A percentile compares a stretch with the other conserved stretches of the same genome.
Evolutionary conservation across 2,888 invertebrate species (phyloP).

Genomic region (Pomacea canaliculata): DNA sequence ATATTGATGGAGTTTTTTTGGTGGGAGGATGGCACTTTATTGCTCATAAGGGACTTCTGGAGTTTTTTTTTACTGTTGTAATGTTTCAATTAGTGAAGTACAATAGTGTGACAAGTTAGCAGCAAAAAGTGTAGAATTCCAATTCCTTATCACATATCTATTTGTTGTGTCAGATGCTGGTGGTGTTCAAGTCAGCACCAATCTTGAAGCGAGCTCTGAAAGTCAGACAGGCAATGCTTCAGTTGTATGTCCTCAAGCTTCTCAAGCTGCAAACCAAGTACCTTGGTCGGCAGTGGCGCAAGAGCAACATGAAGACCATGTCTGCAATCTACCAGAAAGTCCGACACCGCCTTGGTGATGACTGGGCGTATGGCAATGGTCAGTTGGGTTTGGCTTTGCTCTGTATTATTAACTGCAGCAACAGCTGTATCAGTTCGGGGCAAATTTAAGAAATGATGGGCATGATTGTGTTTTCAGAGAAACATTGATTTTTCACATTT

Average conservation of each 20-base stretch:
- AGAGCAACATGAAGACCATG: constrained; percentile 99
- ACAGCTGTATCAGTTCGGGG: no score
- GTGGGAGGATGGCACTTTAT: background rate
- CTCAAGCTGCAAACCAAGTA: constrained; percentile 99
- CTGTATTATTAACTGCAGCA: no score
- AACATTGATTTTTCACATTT: no score
- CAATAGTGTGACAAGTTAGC: no score
- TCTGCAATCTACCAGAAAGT: constrained; percentile 97
- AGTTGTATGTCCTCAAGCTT: constrained; percentile 95
- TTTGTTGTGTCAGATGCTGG: constrained; percentile 80
- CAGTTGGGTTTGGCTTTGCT: constrained; percentile 41
- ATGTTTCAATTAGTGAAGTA: background rate
- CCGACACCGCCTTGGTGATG: constrained; percentile 95
- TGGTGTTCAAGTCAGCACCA: constrained; percentile 99
- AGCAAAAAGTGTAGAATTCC: no score
- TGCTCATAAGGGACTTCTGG: background rate
- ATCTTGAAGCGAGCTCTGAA: constrained; percentile 96
- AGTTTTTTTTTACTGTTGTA: background rate
- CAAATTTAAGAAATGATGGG: no score
- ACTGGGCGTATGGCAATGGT: constrained; percentile 99
- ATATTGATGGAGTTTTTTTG: background rate
- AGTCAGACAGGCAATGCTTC: constrained; percentile 88
- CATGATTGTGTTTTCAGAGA: no score
- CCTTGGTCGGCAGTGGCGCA: constrained; percentile 98
- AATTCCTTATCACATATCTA: no score